Evolutionary conservation across 2,797 vertebrate species (phyloP).

Genomic region (Trachurus trachurus): DNA sequence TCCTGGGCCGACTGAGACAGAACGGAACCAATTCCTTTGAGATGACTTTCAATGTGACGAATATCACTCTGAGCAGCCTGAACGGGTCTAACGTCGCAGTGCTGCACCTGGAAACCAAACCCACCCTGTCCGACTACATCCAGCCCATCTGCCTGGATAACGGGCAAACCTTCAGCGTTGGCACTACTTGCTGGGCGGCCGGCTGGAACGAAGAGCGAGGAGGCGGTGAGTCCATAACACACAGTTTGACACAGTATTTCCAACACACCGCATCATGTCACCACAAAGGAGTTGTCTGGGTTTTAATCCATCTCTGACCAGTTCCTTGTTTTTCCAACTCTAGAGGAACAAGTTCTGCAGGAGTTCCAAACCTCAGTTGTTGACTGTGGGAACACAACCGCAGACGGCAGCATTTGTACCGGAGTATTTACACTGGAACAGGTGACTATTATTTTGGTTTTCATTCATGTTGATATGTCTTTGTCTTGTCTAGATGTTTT

Average conservation of each 20-base stretch:
- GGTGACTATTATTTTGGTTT: constrained; percentile 35
- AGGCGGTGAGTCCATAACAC: constrained; percentile 50
- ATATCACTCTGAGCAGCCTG: constrained; percentile 64
- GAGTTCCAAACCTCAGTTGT: constrained; percentile 51
- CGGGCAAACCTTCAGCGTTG: constrained; percentile 21
- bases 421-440: constrained; percentile 36
- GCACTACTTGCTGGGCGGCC: constrained; percentile 50
- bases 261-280: neutral
- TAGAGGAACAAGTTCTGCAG: constrained; percentile 56
- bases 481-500: no score
- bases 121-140: constrained; percentile 57
- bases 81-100: constrained; percentile 59
- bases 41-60: constrained; percentile 44
- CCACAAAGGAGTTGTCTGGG: neutral
- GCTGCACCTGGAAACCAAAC: constrained; percentile 29
- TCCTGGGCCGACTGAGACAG: constrained; percentile 62
- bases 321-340: neutral
- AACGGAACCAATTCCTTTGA: constrained; percentile 58
- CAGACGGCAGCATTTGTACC: constrained; percentile 52
- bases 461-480: neutral
- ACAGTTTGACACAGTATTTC: neutral
- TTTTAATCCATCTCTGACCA: neutral
- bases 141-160: constrained; percentile 69
- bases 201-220: constrained; percentile 58
- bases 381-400: constrained; percentile 34